Base-by-base conservation (phyloP, 2,113 vertebrate genomes). In the Mormoops blainvillei region DNA sequence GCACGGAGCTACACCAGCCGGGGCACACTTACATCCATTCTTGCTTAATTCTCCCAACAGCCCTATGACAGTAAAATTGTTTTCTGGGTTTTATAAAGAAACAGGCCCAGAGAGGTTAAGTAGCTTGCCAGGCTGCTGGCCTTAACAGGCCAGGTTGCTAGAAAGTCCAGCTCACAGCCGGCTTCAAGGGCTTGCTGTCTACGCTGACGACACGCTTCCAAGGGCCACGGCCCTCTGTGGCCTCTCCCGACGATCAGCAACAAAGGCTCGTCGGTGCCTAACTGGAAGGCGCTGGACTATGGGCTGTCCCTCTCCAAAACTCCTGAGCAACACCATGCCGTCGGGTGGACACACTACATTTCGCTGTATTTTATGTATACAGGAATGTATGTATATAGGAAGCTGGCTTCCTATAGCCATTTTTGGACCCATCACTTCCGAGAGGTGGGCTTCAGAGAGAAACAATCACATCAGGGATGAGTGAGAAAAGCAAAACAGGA, bases 361-460 rank as follows among this genome's bases (percentile, higher is more conserved):
- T 73, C 45, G 43, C 33, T 15, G 19, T 16, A 33, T 20, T 73
- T 41, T 54, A n/a, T n/a, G n/a, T n/a, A n/a, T n/a, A n/a, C n/a
- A n/a, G n/a, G n/a, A n/a, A n/a, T n/a, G n/a, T n/a, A n/a, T n/a
- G n/a, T n/a, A n/a, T n/a, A n/a, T n/a, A n/a, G 50, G 68, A 73
- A 82, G 33, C 9, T 5, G 13, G 81, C 33, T n/a, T 71, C 76
- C 28, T 28, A 19, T 0, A 8, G 63, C 16, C 50, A 26, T 16
- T 41, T 41, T 5, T n/a, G 41, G 58, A 28, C 12, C 50, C 73
- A 61, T 58, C 67, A 3, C 31, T 68, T 31, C 19, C 68, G 41
- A 84, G 88, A 91, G 56, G 13, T 38, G 20, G 71, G 48, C 45
- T 65, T 22, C 13, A 61, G n/a, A 81, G 58, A 97, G 33, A 80